A percentile compares a stretch with the other conserved stretches of the same genome.
Conservation (phyloP, 2,797 vertebrate genomes). For the Thamnophis elegans region DNA sequence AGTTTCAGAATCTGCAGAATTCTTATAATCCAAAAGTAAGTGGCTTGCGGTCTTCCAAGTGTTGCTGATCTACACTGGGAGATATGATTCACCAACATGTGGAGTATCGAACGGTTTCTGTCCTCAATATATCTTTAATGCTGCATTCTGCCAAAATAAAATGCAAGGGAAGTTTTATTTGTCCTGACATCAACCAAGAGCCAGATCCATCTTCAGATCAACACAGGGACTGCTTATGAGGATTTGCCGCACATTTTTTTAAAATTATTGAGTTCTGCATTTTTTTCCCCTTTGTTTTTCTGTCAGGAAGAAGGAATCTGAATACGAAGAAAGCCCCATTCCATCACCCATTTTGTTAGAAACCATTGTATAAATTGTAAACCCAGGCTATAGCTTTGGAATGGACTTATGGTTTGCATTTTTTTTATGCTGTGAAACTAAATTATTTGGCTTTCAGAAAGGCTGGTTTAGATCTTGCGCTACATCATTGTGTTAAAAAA, state of each 20-base stretch:
- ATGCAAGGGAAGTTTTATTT: not conserved
- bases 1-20: conserved; percentile 1
- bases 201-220: not conserved
- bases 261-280: not conserved
- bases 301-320: no score
- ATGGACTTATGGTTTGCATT: not conserved
- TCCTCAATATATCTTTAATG: not conserved
- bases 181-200: not conserved
- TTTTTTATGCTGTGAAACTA: not conserved
- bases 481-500: not conserved
- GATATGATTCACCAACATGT: not conserved
- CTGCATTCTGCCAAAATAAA: not conserved
- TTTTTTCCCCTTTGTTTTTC: not conserved
- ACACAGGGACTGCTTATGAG: not conserved
- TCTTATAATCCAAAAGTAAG: conserved; percentile 2
- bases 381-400: not conserved
- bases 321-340: not conserved
- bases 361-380: not conserved
- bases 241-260: not conserved
- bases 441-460: no score
- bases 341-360: not conserved
- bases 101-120: not conserved
- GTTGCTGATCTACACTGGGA: not conserved
- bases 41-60: not conserved
- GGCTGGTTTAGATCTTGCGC: not conserved